Base-by-base conservation (phyloP, 2,797 vertebrate species). In the Denticeps clupeoides region DNA sequence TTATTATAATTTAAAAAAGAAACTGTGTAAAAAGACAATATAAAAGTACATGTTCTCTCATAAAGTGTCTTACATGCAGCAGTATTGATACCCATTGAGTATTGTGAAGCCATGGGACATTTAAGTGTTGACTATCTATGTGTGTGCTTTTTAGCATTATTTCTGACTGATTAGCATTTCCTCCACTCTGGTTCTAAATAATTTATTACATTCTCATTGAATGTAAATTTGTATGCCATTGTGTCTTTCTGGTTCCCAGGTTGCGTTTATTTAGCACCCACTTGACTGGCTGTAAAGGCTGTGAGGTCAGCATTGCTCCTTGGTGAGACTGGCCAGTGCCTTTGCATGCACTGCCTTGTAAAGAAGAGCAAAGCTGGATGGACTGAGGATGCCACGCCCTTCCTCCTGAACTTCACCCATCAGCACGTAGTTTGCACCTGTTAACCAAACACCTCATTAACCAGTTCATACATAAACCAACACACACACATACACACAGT, bases 381-480 rank as follows among this genome's bases (percentile, higher is more conserved):
- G 85, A 35, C 53, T 70, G 43, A 94, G 75, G 3, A 68, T 37
- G 0, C 86, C 86, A 2, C 53, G 71, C 28, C 87, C 84, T 10
- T 69, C 69, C 0, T 63, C 43, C 1, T 84, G 82, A 1, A 88
- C 73, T 31, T 73, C 74, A 37, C 88, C 89, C 89, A 91, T 93
- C 68, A 94, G 54, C 59, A 93, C 80, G 1, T 89, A 93, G 67
- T 74, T 88, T 35, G 50, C 31, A 13, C 89, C 91, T 94, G 69
- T 5, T 1, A 29, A 18, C 32, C 16, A 15, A 19, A 19, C 2
- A 42, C 13, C 28, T 5, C 21, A 12, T 25, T 4, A 25, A 23
- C 5, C 23, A 22, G 23, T 5, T 10, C 4, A 3, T 3, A 41
- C 38, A 33, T 12, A 33, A 31, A n/a, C 5, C 11, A 11, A 33